Conservation (phyloP, 92 coral and sea anemone species). For the Galaxea fascicularis region DNA sequence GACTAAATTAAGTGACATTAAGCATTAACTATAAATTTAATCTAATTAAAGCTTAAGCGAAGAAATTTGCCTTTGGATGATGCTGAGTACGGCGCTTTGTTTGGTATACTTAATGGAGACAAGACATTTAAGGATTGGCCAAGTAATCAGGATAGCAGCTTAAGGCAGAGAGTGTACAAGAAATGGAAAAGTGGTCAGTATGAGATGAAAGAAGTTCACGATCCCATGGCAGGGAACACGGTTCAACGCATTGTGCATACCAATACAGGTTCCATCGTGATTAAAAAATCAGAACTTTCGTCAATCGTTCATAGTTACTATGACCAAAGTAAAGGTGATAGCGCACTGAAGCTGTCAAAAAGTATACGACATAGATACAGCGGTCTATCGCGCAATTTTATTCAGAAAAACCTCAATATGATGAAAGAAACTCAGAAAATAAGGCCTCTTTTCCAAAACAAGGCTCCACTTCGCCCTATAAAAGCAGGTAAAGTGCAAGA, state of each 20-base stretch:
- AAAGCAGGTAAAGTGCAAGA: slow-evolving; percentile 27
- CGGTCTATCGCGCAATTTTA: background rate
- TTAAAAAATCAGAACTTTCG: slow-evolving; percentile 12
- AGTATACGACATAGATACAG: slow-evolving; percentile 6
- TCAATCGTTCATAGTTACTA: slow-evolving; percentile 11
- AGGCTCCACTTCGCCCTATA: slow-evolving; percentile 31
- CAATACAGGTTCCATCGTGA: background rate
- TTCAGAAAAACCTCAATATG: slow-evolving; percentile 11
- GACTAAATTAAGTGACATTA: no score
- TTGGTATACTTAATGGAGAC: slow-evolving; percentile 15
- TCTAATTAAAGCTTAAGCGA: slow-evolving; percentile 16
- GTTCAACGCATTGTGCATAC: background rate
- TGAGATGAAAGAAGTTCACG: slow-evolving; percentile 23
- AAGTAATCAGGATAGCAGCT: background rate
- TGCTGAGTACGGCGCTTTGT: slow-evolving; percentile 36
- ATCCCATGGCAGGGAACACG: slow-evolving; percentile 12
- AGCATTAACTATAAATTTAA: background rate
- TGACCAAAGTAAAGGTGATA: slow-evolving; percentile 23
- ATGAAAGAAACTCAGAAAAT: slow-evolving; percentile 21
- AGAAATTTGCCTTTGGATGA: slow-evolving; percentile 35
- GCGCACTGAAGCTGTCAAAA: background rate
- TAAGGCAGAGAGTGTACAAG: slow-evolving; percentile 38
- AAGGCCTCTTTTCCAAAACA: slow-evolving; percentile 30
- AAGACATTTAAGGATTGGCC: slow-evolving; percentile 34
- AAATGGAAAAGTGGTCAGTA: slow-evolving; percentile 28